Percentiles rank a stretch among this genome's conserved stretches.
Evolutionary conservation across 2,113 vertebrate genomes (phyloP).

Genomic region (Albula goreensis): DNA sequence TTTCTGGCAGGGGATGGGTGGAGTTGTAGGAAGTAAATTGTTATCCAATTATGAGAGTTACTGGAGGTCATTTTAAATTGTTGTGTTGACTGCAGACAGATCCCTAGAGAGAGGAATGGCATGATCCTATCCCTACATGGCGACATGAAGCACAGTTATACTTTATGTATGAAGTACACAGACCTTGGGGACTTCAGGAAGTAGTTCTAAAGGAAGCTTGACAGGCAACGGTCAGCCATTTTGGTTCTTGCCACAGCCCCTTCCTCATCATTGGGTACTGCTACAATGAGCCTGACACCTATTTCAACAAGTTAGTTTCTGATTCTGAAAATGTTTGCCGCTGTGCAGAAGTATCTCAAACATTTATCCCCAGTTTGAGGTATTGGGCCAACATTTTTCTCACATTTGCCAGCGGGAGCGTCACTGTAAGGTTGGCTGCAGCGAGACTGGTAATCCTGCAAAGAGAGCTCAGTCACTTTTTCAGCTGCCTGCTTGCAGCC

Average conservation of each 20-base stretch:
- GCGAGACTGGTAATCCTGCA: background rate
- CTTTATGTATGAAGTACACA: background rate
- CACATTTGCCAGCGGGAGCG: background rate
- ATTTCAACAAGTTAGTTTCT: background rate
- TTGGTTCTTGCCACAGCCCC: background rate
- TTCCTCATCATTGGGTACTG: background rate
- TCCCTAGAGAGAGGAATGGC: background rate
- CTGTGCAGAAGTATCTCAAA: background rate
- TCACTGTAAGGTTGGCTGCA: background rate
- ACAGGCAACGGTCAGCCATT: background rate
- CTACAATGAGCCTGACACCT: too few species aligned
- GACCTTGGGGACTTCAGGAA: background rate
- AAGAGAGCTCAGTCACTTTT: background rate
- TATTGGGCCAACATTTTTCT: background rate
- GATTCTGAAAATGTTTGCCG: background rate
- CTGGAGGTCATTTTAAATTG: background rate
- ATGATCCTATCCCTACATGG: background rate
- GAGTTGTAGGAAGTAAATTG: background rate
- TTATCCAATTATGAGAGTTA: background rate
- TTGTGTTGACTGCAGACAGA: background rate
- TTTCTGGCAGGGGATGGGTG: background rate
- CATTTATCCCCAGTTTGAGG: background rate
- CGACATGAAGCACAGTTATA: background rate
- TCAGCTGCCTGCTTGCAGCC: background rate
- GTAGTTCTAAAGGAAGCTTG: background rate